Percentiles rank a stretch among this genome's conserved stretches.
Evolutionary conservation across 2,888 invertebrate species (phyloP).

Genomic region (Gymnosoma rotundatum): DNA sequence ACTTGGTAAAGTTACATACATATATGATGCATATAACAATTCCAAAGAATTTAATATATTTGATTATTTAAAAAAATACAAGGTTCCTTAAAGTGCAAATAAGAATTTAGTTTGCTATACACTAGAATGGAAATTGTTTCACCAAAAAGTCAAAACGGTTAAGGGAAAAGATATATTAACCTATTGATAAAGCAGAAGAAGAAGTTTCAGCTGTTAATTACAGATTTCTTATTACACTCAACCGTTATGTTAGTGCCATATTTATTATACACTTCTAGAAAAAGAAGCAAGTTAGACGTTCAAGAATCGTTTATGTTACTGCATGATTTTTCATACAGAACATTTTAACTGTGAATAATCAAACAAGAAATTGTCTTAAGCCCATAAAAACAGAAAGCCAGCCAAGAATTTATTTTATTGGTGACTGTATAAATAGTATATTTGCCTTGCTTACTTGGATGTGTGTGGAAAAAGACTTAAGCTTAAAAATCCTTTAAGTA

Average conservation of each 20-base stretch:
- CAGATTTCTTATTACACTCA: background rate
- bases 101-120: background rate
- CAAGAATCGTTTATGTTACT: background rate
- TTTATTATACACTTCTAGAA: background rate
- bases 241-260: background rate
- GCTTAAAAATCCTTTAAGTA: constrained; percentile 34
- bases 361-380: background rate
- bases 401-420: constrained; percentile 34
- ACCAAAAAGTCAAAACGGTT: background rate
- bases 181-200: background rate
- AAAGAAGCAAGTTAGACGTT: background rate
- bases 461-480: constrained; percentile 17
- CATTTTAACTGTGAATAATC: constrained; percentile 14
- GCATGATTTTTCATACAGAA: background rate
- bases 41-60: background rate
- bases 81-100: too few relatives aligned
- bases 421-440: background rate
- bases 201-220: background rate
- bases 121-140: background rate
- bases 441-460: constrained; percentile 26
- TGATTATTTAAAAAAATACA: background rate
- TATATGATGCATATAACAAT: too few relatives aligned
- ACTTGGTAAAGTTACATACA: background rate
- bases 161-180: background rate
- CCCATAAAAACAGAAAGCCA: constrained; percentile 13